Base-by-base conservation (phyloP, 2,888 invertebrate genomes). In the Mylabris sibirica region DNA sequence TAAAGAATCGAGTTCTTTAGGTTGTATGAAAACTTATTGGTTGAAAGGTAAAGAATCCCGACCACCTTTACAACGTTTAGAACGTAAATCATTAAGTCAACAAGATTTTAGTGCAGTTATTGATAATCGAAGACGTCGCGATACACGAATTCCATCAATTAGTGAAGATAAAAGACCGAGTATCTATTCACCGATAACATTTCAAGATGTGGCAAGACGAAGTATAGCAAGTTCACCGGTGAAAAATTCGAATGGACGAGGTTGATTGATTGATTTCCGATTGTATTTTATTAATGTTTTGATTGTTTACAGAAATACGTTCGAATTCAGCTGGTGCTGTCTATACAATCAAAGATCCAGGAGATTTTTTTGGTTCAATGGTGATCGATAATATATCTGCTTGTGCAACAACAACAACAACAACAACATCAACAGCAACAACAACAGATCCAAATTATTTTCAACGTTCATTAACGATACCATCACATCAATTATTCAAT, bases 1-100 rank as follows among this genome's bases (percentile, higher is more conserved):
- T 30, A 30, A 30, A 30, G 30, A 30, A 30, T 6, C 30, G 5
- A 8, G 8, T 30, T 57, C 22, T 30, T 20, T 82, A 92, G 93
- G 93, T 62, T 87, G 89, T 65, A 95, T 96, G 95, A 95, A 95
- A 85, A 96, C 96, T 0, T 96, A 93, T 82, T 96, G 96, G 96
- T 85, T 96, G 66, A 90, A 92, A 80, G 90, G 91, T 44, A 88
- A 93, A 64, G 92, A 93, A 76, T 88, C 89, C 53, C 87, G 94
- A 30, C 87, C 89, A 3, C 88, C 89, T 49, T 80, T 73, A 76
- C 67, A 66, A 30, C 86, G 80, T 49, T 67, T 38, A 24, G 72
- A 68, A 53, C 66, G 69, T 12, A 67, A 65, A 64, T 67, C 65
- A 85, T 85, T 72, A 44, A 57, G 41, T 17, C 66, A 62, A 41